Percentiles rank a stretch among this genome's conserved stretches.
These are phyloP conservation scores for Stenodema calcarata DNA, from an alignment of 2,888 invertebrate genomes.

Conservation along the genomic window DNA sequence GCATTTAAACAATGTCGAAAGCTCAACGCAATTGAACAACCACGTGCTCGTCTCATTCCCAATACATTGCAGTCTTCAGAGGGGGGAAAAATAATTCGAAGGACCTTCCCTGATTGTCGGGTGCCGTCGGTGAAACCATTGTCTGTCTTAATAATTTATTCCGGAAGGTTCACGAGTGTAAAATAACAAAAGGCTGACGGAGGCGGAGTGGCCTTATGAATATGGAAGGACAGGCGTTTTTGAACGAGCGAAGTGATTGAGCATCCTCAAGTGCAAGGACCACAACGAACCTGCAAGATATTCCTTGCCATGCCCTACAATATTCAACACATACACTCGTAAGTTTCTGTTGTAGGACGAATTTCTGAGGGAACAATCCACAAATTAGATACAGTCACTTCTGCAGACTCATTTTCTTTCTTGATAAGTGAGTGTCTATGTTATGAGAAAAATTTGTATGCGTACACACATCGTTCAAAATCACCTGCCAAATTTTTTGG, in stretches of 20 bases:
- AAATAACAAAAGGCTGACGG: not conserved
- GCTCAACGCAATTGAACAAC: not conserved
- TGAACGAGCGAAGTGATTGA: not conserved
- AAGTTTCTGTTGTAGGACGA: too few species aligned
- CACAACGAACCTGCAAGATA: not conserved
- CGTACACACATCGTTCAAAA: too few species aligned
- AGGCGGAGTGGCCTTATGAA: not conserved
- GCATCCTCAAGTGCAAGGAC: not conserved
- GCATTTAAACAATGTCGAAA: too few species aligned
- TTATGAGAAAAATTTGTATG: too few species aligned
- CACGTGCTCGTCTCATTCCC: not conserved
- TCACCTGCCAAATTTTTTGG: too few species aligned
- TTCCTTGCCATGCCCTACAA: not conserved
- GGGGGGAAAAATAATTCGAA: not conserved
- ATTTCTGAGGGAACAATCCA: too few species aligned
- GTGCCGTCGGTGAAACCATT: not conserved
- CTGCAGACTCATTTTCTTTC: too few species aligned
- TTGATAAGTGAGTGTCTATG: too few species aligned
- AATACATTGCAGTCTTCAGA: not conserved
- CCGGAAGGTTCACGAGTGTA: not conserved
- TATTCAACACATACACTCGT: too few species aligned
- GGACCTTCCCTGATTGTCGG: not conserved
- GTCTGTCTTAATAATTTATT: not conserved
- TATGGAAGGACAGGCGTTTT: not conserved
- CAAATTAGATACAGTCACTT: too few species aligned